These are phyloP conservation scores for Dermochelys coriacea DNA, from an alignment of 2,797 vertebrate genomes.

Conservation along the genomic window DNA sequence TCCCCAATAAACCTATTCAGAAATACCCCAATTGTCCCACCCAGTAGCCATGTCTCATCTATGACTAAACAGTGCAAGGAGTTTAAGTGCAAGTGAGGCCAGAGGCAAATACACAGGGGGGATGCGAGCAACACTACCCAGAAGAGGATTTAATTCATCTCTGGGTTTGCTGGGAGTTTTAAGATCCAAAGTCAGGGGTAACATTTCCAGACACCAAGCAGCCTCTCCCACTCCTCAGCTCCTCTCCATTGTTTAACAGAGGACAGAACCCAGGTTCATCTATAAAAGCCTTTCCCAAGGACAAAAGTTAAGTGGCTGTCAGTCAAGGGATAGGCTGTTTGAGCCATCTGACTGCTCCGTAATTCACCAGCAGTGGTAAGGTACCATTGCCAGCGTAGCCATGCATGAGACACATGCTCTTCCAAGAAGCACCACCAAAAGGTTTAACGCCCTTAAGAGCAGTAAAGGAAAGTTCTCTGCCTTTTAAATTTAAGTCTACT, in stretches of 20 bases:
- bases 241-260: neutral
- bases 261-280: neutral
- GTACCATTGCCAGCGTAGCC: neutral
- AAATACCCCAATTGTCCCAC: neutral
- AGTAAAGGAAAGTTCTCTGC: neutral
- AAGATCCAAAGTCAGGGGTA: neutral
- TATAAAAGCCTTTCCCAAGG: conserved; percentile 11
- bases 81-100: neutral
- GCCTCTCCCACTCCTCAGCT: neutral
- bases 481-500: neutral
- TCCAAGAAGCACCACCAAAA: neutral
- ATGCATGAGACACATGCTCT: neutral
- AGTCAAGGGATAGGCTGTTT: neutral
- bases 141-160: neutral
- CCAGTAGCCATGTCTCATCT: neutral
- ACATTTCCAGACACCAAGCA: neutral
- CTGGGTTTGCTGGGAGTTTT: neutral
- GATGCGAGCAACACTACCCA: neutral
- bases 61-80: neutral
- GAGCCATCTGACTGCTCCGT: neutral
- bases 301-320: neutral
- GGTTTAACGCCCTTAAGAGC: neutral
- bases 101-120: neutral
- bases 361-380: neutral
- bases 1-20: neutral